Percentiles rank a stretch among this genome's conserved stretches.
phyloP scores from a whole-genome alignment of 2,113 vertebrate genomes.

The Paramormyrops kingsleyae region DNA sequence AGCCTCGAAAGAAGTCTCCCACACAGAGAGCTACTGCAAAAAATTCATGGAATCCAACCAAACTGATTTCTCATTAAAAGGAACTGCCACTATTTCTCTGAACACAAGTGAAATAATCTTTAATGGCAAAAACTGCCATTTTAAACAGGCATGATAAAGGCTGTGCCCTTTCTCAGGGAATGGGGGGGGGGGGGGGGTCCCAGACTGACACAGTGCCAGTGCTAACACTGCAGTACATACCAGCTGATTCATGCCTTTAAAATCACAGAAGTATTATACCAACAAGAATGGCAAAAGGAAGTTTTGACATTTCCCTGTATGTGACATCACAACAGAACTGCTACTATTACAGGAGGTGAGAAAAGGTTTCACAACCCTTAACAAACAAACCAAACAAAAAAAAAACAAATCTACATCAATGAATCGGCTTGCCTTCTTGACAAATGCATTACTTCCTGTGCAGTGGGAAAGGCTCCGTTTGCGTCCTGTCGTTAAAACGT shows the following conservation, averaged over 20 bases:
- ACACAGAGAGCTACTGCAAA: not conserved
- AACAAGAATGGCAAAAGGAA: not conserved
- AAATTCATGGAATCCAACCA: not conserved
- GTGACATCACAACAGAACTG: not conserved
- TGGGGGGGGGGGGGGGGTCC: not conserved
- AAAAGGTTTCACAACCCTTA: not conserved
- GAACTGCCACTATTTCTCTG: not conserved
- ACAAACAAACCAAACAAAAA: not conserved
- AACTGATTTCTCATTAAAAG: not conserved
- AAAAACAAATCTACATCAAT: not conserved
- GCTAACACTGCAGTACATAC: not conserved
- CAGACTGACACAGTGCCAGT: not conserved
- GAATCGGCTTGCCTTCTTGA: not conserved
- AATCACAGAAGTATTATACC: not conserved
- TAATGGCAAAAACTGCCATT: not conserved
- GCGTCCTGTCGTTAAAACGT: slow-evolving; percentile 23
- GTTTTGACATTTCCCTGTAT: not conserved
- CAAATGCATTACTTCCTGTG: not conserved
- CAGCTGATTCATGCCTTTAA: not conserved
- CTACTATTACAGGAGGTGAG: not conserved
- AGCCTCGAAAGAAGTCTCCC: not conserved
- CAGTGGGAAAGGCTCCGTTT: not conserved
- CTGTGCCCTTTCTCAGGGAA: not conserved
- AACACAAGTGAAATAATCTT: not conserved
- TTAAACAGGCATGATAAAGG: not conserved